Percentiles rank a stretch among this genome's conserved stretches.
phyloP scores from a whole-genome alignment of 37 sponge, comb jelly and placozoan genomes.

The Beroe ovata region DNA sequence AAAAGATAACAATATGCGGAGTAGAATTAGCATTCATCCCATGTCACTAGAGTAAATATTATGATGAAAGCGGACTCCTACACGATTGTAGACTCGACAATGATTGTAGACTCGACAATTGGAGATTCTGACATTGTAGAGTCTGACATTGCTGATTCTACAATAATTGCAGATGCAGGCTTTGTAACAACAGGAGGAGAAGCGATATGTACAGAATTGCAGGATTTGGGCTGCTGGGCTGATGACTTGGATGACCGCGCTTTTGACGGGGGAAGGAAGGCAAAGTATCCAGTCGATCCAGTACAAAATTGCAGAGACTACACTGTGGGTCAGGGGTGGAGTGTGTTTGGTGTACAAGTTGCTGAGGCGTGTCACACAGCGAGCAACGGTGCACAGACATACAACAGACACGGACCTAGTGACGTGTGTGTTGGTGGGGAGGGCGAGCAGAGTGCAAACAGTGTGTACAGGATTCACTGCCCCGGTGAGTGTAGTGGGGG shows the following conservation, averaged over 20 bases:
- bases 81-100: no score
- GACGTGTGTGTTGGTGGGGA: not conserved
- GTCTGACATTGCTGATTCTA: no score
- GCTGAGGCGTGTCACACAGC: not conserved
- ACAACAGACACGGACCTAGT: not conserved
- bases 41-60: no score
- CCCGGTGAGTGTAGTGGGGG: no score
- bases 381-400: not conserved
- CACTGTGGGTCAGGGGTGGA: not conserved
- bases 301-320: not conserved
- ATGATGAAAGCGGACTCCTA: no score
- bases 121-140: no score
- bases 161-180: no score
- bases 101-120: no score
- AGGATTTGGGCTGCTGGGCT: slow-evolving; percentile 11
- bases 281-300: not conserved
- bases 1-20: no score
- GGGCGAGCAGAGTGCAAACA: not conserved
- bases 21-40: no score
- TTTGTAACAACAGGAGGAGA: no score
- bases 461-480: not conserved
- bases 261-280: not conserved
- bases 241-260: not conserved
- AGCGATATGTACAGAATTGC: no score
- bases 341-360: not conserved